phyloP scores from a whole-genome alignment of 2,888 invertebrate genomes.

The Bombylius major region DNA sequence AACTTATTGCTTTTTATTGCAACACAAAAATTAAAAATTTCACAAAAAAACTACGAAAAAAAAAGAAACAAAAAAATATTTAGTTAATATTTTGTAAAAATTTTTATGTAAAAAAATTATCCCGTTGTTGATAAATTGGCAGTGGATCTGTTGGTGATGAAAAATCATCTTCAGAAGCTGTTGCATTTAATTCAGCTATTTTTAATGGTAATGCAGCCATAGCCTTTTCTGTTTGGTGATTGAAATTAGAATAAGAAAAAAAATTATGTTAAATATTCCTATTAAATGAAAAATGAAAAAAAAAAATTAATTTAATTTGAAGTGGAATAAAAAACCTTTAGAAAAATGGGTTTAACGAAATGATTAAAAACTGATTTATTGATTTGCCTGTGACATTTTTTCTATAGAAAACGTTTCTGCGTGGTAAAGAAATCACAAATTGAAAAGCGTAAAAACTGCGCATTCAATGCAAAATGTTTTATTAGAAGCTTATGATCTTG shows the following conservation, averaged over 20 bases:
- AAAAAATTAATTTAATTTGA: neutral
- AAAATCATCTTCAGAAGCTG: conserved; percentile 49
- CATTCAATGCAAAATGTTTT: too few relatives aligned
- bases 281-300: neutral
- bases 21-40: neutral
- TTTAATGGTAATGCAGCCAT: conserved; percentile 56
- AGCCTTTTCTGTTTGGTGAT: conserved; percentile 50
- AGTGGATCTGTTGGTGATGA: conserved; percentile 57
- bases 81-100: too few relatives aligned
- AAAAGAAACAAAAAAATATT: too few relatives aligned
- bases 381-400: too few relatives aligned
- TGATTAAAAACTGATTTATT: too few relatives aligned
- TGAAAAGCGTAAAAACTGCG: too few relatives aligned
- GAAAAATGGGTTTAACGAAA: too few relatives aligned
- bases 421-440: too few relatives aligned
- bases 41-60: too few relatives aligned
- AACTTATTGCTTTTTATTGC: neutral
- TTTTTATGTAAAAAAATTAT: conserved; percentile 59
- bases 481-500: too few relatives aligned
- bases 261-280: neutral
- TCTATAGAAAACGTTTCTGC: too few relatives aligned
- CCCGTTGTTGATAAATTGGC: conserved; percentile 75
- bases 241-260: conserved; percentile 11
- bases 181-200: conserved; percentile 35
- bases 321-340: neutral